phyloP scores from a whole-genome alignment of 2,888 invertebrate genomes.

The Machimus atricapillus region DNA sequence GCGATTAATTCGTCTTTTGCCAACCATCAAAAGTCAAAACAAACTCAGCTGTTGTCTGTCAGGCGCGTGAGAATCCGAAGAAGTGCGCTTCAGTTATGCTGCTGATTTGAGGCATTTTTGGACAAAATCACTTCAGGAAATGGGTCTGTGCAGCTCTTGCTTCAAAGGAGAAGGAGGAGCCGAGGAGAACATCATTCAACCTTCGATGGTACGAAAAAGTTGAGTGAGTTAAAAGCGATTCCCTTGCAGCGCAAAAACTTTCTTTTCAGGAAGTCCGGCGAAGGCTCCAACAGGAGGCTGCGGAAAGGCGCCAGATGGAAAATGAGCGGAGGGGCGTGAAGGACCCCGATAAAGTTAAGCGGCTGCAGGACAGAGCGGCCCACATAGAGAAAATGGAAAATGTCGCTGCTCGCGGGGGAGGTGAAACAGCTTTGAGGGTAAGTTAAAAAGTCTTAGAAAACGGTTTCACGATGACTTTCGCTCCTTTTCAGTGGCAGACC shows the following conservation, averaged over 20 bases:
- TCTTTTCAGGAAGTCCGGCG: conserved; percentile 69
- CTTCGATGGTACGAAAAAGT: background rate
- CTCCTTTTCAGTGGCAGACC: conserved; percentile 56
- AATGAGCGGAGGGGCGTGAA: conserved; percentile 71
- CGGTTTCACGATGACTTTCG: background rate
- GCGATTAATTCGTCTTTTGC: background rate
- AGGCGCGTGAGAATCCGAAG: background rate
- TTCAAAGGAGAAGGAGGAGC: conserved; percentile 51
- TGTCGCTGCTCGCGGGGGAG: conserved; percentile 59
- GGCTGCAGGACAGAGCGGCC: conserved; percentile 67
- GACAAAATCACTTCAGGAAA: background rate
- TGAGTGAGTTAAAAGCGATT: background rate
- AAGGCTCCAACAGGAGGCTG: conserved; percentile 72
- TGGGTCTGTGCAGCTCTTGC: conserved; percentile 56
- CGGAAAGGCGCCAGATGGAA: conserved; percentile 69
- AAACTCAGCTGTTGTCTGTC: background rate
- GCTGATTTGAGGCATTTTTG: background rate
- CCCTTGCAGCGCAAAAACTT: background rate
- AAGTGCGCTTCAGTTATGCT: background rate
- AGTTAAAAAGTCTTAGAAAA: background rate
- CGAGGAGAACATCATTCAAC: conserved; percentile 52
- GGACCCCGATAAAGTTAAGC: conserved; percentile 68
- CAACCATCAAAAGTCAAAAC: background rate
- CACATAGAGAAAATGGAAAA: conserved; percentile 68
- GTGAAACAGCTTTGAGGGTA: conserved; percentile 51